Evolutionary conservation across 1,140 invertebrate species (phyloP).

Genomic region (Aporrectodea caliginosa): DNA sequence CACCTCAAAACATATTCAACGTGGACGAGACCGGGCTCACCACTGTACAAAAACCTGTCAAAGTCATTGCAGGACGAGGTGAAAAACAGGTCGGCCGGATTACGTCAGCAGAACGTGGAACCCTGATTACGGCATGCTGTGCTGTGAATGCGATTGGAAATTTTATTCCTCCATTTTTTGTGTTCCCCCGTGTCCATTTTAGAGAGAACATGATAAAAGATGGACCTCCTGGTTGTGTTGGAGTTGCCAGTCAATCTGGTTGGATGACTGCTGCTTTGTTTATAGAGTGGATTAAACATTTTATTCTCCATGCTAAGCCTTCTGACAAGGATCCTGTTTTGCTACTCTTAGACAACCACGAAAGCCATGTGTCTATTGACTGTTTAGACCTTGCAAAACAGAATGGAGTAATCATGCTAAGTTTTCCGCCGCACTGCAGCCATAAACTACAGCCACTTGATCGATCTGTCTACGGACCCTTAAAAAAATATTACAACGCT

Average conservation of each 20-base stretch:
- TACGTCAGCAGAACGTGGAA: conserved; percentile 55
- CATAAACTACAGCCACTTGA: too few relatives aligned
- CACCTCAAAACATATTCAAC: conserved; percentile 52
- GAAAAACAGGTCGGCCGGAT: conserved; percentile 53
- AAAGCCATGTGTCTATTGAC: too few relatives aligned
- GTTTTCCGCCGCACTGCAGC: too few relatives aligned
- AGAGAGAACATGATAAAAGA: conserved; percentile 52
- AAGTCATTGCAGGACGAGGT: conserved; percentile 54
- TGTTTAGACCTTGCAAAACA: too few relatives aligned
- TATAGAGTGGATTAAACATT: too few relatives aligned
- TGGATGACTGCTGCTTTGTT: conserved; percentile 58
- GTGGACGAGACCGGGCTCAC: conserved; percentile 58
- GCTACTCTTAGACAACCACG: too few relatives aligned
- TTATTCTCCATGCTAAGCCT: too few relatives aligned
- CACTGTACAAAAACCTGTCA: conserved; percentile 55
- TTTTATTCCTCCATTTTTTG: conserved; percentile 42
- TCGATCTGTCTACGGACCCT: too few relatives aligned
- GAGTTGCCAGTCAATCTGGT: conserved; percentile 49
- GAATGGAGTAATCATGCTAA: too few relatives aligned
- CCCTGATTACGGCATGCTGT: conserved; percentile 39
- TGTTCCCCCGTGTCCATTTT: conserved; percentile 45
- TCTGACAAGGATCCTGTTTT: too few relatives aligned
- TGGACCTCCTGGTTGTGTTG: conserved; percentile 52
- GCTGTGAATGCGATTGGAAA: conserved; percentile 41
- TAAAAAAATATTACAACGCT: too few relatives aligned